phyloP scores from a whole-genome alignment of 2,113 vertebrate species.

The Sinocyclocheilus maitianheensis region DNA sequence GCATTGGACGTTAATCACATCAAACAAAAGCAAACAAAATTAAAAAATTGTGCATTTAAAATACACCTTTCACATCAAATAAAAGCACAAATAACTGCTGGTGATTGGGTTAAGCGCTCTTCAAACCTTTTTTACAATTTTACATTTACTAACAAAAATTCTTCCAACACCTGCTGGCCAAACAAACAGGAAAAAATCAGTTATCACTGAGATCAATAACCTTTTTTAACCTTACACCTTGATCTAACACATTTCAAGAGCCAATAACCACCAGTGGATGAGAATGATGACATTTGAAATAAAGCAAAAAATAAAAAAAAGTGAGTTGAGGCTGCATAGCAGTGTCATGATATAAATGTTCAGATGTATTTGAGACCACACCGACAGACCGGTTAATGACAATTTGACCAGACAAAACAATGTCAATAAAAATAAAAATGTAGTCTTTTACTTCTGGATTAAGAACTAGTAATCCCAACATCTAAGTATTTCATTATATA shows the following conservation, averaged over 20 bases:
- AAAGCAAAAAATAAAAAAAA: not conserved
- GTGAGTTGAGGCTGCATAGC: conserved; percentile 77
- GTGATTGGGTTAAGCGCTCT: conserved; percentile 42
- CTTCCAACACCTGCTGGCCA: not conserved
- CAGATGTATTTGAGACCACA: conserved; percentile 55
- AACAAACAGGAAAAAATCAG: not conserved
- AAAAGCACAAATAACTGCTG: conserved; percentile 42
- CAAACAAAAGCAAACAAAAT: conserved; percentile 30
- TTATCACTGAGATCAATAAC: not conserved
- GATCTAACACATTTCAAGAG: conserved; percentile 30
- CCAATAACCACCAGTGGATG: conserved; percentile 19
- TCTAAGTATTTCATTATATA: conserved; percentile 42
- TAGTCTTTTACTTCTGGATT: conserved; percentile 32
- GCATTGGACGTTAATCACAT: conserved; percentile 48
- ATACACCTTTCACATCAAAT: not conserved
- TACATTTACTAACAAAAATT: not conserved
- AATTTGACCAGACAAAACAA: conserved; percentile 38
- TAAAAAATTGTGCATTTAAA: conserved; percentile 30
- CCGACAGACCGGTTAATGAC: conserved; percentile 48
- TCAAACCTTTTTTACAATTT: not conserved
- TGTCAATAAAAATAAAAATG: conserved; percentile 7
- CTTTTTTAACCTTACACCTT: not conserved
- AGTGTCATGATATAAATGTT: conserved; percentile 74
- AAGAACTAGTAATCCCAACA: conserved; percentile 33
- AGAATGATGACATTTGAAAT: not conserved